Conservation (phyloP, 2,113 vertebrate species). For the Leptosomus discolor region DNA sequence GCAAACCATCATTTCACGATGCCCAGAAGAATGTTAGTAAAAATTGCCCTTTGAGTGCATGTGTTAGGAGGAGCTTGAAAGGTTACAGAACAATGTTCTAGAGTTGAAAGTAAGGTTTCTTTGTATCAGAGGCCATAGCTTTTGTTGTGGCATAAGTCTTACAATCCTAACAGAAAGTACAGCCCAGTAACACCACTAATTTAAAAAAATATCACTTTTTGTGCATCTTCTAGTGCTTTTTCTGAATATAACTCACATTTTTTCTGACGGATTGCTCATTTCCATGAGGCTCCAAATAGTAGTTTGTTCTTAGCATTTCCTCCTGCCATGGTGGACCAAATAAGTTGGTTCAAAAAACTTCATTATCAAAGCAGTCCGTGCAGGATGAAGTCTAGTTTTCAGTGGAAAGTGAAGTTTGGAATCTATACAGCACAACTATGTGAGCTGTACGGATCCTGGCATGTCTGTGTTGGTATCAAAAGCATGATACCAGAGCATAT, state of each 20-base stretch:
- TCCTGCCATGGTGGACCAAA: neutral
- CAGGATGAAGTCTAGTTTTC: neutral
- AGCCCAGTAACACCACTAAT: neutral
- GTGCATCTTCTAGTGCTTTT: neutral
- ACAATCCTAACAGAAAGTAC: accelerated
- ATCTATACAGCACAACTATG: accelerated
- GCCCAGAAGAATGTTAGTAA: neutral
- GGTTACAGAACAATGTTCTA: neutral
- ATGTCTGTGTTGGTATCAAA: neutral
- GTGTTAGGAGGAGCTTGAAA: neutral
- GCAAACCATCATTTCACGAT: neutral
- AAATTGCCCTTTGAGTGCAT: neutral
- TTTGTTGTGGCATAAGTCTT: neutral
- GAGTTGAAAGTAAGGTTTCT: neutral
- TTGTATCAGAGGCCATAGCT: neutral
- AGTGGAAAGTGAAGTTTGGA: neutral
- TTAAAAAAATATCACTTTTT: neutral
- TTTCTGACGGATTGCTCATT: neutral
- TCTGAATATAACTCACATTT: neutral
- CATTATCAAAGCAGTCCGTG: neutral
- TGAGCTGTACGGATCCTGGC: neutral
- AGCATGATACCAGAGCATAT: neutral
- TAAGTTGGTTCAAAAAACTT: neutral
- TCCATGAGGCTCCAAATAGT: neutral
- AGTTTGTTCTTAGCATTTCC: neutral